Evolutionary conservation across 2,888 invertebrate species (phyloP).

Genomic region (Nephrotoma appendiculata): DNA sequence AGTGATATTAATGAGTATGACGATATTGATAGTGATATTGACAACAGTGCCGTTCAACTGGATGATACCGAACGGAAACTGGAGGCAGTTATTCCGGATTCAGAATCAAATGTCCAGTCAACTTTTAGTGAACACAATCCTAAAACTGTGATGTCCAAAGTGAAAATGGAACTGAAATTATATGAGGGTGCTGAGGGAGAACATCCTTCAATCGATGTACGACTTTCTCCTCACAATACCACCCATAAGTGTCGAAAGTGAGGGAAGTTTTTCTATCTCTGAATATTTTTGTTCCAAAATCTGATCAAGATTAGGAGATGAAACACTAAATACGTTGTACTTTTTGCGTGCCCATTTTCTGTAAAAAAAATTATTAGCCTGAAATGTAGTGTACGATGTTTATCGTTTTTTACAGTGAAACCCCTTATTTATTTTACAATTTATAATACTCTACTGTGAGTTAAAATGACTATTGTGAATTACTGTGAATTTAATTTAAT

Average conservation of each 20-base stretch:
- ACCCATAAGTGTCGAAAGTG: background rate
- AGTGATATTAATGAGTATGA: background rate
- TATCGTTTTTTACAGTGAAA: background rate
- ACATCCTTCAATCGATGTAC: background rate
- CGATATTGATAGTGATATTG: background rate
- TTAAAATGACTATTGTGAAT: background rate
- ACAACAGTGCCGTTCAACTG: background rate
- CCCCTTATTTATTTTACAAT: background rate
- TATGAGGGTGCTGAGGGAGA: background rate
- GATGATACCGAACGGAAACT: background rate
- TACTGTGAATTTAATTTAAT: background rate
- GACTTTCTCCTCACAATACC: too few species aligned
- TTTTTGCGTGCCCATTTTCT: too few species aligned
- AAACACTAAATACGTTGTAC: background rate
- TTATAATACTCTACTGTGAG: background rate
- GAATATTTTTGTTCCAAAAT: background rate
- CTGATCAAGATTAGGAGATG: background rate
- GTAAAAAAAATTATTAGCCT: too few species aligned
- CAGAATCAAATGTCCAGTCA: background rate
- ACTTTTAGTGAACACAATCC: background rate
- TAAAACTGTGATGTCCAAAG: background rate
- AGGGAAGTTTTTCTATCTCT: background rate
- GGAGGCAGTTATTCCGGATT: background rate
- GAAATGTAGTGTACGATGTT: background rate
- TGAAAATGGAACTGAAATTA: background rate